phyloP scores from a whole-genome alignment of 2,113 vertebrate genomes.

The Zosterops lateralis region DNA sequence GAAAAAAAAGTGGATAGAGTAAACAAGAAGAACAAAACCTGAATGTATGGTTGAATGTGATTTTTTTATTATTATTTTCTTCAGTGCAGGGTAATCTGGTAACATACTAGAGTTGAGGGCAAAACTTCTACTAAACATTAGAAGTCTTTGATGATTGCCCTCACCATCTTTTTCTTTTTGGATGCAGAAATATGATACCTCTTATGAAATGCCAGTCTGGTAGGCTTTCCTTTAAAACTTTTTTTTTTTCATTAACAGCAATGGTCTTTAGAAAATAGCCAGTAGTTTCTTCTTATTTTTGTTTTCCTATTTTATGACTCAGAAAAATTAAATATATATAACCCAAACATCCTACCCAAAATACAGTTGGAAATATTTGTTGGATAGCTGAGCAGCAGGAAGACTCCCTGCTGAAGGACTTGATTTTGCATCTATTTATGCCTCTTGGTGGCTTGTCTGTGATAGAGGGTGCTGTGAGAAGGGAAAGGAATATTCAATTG shows the following conservation, averaged over 20 bases:
- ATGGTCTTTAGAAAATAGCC: background rate
- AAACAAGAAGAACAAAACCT: background rate
- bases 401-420: background rate
- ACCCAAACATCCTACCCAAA: background rate
- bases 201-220: background rate
- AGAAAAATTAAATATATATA: background rate
- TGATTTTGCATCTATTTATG: background rate
- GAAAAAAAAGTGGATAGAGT: background rate
- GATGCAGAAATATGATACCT: background rate
- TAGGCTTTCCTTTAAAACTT: background rate
- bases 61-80: background rate
- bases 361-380: background rate
- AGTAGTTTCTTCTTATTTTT: background rate
- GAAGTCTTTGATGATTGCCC: background rate
- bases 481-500: background rate
- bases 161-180: background rate
- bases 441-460: background rate
- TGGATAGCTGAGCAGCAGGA: background rate
- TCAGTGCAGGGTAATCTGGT: background rate
- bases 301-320: background rate
- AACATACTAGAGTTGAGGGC: background rate
- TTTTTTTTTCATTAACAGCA: background rate
- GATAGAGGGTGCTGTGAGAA: background rate
- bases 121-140: background rate
- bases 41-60: background rate